Conservation (phyloP, 2,888 invertebrate species). For the Therioaphis trifolii region DNA sequence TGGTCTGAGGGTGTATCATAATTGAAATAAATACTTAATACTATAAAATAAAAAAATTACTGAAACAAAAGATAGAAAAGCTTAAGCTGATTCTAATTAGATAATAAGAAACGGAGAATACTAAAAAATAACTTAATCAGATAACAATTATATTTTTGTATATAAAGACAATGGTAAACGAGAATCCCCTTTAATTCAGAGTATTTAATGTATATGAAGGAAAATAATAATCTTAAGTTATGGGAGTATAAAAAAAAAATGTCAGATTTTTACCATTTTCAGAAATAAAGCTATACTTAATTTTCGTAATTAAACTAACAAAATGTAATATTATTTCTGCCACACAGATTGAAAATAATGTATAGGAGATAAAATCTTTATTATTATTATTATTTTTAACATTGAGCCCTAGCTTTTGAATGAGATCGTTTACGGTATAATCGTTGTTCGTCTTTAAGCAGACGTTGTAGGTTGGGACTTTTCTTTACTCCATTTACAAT, state of each 20-base stretch:
- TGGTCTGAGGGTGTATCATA: no score
- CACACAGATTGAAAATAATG: constrained; percentile 2
- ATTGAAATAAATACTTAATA: no score
- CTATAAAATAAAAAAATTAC: constrained; percentile 35
- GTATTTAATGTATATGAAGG: not conserved
- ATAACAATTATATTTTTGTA: constrained; percentile 19
- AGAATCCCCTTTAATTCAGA: not conserved
- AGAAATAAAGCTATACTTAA: not conserved
- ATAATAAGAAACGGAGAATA: constrained; percentile 26
- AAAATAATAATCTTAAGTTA: constrained; percentile 17
- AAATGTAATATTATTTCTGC: not conserved
- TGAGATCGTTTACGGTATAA: not conserved
- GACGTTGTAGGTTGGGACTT: not conserved
- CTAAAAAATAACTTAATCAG: constrained; percentile 12
- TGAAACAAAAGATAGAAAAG: constrained; percentile 6
- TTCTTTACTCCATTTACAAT: not conserved
- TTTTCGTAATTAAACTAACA: not conserved
- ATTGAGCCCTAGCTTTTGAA: not conserved
- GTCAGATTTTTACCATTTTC: not conserved
- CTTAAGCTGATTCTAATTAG: constrained; percentile 46
- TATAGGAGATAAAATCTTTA: constrained; percentile 2
- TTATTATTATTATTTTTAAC: not conserved
- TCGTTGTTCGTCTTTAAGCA: not conserved
- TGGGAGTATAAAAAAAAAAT: not conserved
- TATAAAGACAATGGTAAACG: not conserved